Base-by-base conservation (phyloP, 2,888 invertebrate genomes). In the Pseudanteris insignis region DNA sequence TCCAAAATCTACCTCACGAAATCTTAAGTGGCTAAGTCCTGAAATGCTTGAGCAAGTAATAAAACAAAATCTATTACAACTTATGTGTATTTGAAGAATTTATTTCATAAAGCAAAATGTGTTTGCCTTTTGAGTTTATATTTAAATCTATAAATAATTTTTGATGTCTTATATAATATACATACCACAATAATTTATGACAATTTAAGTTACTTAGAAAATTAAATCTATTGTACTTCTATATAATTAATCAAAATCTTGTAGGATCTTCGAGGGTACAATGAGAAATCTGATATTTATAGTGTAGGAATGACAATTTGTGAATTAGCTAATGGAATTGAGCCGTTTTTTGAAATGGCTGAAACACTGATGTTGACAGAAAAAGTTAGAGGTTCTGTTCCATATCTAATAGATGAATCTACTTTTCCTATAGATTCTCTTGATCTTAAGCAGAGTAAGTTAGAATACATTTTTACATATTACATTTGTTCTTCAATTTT, bases 321-420 rank as follows among this genome's bases (percentile, higher is more conserved):
- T 78, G 94, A 94, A 81, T 81, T 94, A 54, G 93, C 90, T 29
- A 96, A 96, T 81, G 95, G 96, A 0, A 86, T 89, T 21, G 91
- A 92, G 65, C 95, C 95, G 0, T 96, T 92, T 81, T 86, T 88
- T 0, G 92, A 91, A 68, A 89, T 92, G 72, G 86, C 91, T 3
- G 88, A 88, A n/a, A 92, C 95, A 1, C 84, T 94, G 70, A 94
- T 96, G 94, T 84, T 94, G 67, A 89, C 92, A 2, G 94, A 95
- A 81, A 96, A 96, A 81, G 85, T 92, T 18, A 85, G 91, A 44
- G 94, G 94, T 0, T 86, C 84, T 68, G 84, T 88, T 0, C 91
- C 93, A 3, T 89, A 88, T 57, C 80, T 92, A 50, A 81, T 92
- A 15, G 92, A 92, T 81, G 85, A 85, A 67, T 85, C 88, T 6